These are phyloP conservation scores for Cecropterus lyciades DNA, from an alignment of 1,140 invertebrate genomes.

Conservation along the genomic window DNA sequence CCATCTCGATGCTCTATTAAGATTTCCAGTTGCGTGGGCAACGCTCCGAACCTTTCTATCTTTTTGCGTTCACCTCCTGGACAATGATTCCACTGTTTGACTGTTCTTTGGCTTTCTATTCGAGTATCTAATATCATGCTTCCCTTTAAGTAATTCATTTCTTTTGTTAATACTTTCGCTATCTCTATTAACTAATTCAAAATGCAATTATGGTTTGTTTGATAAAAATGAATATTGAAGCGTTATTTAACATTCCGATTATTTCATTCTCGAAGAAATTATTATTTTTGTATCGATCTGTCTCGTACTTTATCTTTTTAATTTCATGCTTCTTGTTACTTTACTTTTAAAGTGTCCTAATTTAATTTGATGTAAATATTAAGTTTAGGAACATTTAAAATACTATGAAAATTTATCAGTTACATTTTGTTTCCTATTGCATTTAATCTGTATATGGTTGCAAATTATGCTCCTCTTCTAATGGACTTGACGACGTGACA, in stretches of 20 bases:
- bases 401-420: not conserved
- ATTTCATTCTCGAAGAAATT: too few species aligned
- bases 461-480: slow-evolving; percentile 9
- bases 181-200: slow-evolving; percentile 11
- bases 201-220: slow-evolving; percentile 1
- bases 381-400: too few species aligned
- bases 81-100: slow-evolving; percentile 1
- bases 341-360: too few species aligned
- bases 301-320: not conserved
- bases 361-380: too few species aligned
- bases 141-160: not conserved
- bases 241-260: too few species aligned
- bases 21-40: slow-evolving; percentile 16
- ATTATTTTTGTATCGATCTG: too few species aligned
- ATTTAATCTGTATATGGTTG: not conserved
- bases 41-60: not conserved
- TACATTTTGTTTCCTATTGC: not conserved
- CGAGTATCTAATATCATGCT: not conserved
- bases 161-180: slow-evolving; percentile 17
- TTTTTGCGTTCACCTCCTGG: not conserved
- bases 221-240: not conserved
- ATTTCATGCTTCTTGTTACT: not conserved
- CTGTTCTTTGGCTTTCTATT: not conserved
- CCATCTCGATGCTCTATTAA: slow-evolving; percentile 19
- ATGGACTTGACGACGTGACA: slow-evolving; percentile 16